Evolutionary conservation across 1,140 invertebrate genomes (phyloP).

Genomic region (Pinna nobilis): DNA sequence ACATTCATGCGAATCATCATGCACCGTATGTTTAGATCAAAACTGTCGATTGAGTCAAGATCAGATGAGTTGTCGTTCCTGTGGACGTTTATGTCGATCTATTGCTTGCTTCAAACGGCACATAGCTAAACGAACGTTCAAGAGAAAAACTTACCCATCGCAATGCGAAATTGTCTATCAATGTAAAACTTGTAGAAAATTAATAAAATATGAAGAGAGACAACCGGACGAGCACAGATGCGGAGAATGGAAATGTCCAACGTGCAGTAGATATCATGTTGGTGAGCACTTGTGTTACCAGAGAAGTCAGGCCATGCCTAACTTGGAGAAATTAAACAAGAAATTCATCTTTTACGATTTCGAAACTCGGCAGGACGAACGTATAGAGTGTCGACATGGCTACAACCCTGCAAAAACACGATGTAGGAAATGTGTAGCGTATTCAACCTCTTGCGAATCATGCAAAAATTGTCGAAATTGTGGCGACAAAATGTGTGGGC

Average conservation of each 20-base stretch:
- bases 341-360: constrained; percentile 36
- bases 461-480: constrained; percentile 21
- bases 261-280: constrained; percentile 8
- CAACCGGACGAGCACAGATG: constrained; percentile 25
- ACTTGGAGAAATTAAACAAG: not conserved
- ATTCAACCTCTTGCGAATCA: not conserved
- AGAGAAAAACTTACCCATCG: not conserved
- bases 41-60: not conserved
- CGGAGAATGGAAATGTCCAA: constrained; percentile 23
- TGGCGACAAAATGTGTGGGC: constrained; percentile 18
- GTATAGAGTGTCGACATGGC: constrained; percentile 5
- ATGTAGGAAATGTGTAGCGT: not conserved
- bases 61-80: constrained; percentile 2
- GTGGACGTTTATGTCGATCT: constrained; percentile 15
- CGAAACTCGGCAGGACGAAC: constrained; percentile 29
- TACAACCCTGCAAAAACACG: not conserved
- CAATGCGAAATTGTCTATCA: constrained; percentile 27
- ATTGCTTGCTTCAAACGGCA: constrained; percentile 2
- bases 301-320: not conserved
- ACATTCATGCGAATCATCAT: constrained; percentile 1
- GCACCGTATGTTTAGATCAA: not conserved
- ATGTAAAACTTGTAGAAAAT: constrained; percentile 23
- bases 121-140: not conserved
- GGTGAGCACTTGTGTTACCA: constrained; percentile 21
- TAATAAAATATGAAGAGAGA: constrained; percentile 7